Conservation (phyloP, 2,888 invertebrate genomes). For the Gibbula magus region DNA sequence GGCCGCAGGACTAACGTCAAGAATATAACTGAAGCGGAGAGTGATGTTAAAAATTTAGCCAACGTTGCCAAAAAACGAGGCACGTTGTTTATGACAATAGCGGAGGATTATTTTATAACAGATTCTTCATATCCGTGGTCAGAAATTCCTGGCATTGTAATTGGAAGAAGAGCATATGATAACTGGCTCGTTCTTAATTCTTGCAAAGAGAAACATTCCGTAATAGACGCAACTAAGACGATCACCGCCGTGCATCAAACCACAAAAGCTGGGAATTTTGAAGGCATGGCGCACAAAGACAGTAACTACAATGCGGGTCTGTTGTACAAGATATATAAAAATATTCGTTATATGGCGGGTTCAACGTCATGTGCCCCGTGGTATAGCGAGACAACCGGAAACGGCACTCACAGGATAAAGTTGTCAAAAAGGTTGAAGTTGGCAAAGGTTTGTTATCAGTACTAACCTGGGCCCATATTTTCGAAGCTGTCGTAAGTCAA, state of each 20-base stretch:
- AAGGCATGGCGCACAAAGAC: slow-evolving; percentile 53
- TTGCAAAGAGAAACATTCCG: slow-evolving; percentile 46
- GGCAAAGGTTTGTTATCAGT: too few relatives aligned
- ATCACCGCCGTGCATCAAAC: slow-evolving; percentile 66
- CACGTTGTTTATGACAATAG: slow-evolving; percentile 55
- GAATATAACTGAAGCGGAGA: slow-evolving; percentile 52
- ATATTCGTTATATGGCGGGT: slow-evolving; percentile 54
- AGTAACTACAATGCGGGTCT: slow-evolving; percentile 57
- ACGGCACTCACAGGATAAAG: too few relatives aligned
- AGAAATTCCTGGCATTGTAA: slow-evolving; percentile 62
- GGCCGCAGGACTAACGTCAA: slow-evolving; percentile 47
- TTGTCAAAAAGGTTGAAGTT: too few relatives aligned
- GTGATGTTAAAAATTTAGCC: slow-evolving; percentile 41
- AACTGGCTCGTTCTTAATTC: slow-evolving; percentile 66
- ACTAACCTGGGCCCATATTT: too few relatives aligned
- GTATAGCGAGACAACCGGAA: neutral
- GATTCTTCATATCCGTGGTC: slow-evolving; percentile 62
- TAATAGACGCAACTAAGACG: slow-evolving; percentile 61
- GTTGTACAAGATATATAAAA: slow-evolving; percentile 47
- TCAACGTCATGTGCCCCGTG: slow-evolving; percentile 50
- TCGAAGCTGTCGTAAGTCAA: too few relatives aligned
- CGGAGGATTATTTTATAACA: slow-evolving; percentile 66
- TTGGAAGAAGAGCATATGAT: slow-evolving; percentile 67
- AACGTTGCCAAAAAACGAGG: slow-evolving; percentile 50
- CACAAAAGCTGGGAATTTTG: slow-evolving; percentile 58